Base-by-base conservation (phyloP, 2,888 invertebrate genomes). In the Mythimna lalbum region DNA sequence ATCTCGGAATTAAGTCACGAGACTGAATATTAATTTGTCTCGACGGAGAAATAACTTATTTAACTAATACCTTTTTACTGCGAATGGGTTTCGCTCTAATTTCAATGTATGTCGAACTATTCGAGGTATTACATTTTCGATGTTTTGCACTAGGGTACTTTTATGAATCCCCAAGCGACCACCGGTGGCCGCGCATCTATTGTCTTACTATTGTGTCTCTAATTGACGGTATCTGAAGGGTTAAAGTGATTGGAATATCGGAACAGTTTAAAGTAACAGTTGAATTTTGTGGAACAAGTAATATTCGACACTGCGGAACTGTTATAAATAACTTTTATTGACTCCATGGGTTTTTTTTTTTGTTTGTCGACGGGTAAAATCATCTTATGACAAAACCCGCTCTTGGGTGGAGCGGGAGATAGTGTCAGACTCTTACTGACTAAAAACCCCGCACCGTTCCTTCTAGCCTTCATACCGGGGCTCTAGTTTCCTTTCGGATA, bases 1-100 rank as follows among this genome's bases (percentile, higher is more conserved):
- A 61, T 50, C n/a, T 53, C 0, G 27, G 62, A 56, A 21, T 12
- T 10, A 12, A 76, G 69, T 61, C 61, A 69, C 66, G 61, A 63
- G 36, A 53, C 55, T 53, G 56, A 61, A 50, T 72, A 76, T 69
- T 66, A 78, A 78, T 63, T 73, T 55, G 59, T 69, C 69, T 66
- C 69, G 52, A 59, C 67, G 31, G 14, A 50, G 63, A 55, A 59
- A 70, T 65, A 65, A 74, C 52, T 67, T 73, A 63, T 60, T 78
- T 47, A 55, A 33, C 17, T 50, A 72, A 62, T 50, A 39, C 9
- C 36, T 62, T 52, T 27, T 21, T 39, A 23, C 19, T 75, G 21
- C 7, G 33, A 62, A 62, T 70, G 31, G 21, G 50, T 60, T 59
- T 59, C 7, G 49, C 10, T 69, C 36, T 56, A 47, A 69, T 64